Conservation (phyloP, 2,888 invertebrate species). For the Limenitis camilla region DNA sequence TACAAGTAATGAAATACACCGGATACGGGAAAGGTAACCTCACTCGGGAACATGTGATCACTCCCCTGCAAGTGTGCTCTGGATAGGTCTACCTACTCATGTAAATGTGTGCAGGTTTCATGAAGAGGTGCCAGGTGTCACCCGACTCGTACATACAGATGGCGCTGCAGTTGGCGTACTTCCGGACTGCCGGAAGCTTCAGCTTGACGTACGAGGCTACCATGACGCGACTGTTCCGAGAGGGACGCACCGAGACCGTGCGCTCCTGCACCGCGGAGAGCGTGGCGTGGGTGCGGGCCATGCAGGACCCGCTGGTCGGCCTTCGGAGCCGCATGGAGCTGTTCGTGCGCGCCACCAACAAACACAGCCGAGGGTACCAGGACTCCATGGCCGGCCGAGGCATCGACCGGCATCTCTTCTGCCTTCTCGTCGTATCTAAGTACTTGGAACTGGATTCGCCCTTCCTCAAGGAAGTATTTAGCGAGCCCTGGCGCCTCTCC, state of each 20-base stretch:
- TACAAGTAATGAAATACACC: constrained; percentile 89
- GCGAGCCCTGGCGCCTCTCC: constrained; percentile 98
- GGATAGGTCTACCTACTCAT: too few species aligned
- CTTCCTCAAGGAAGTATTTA: constrained; percentile 95
- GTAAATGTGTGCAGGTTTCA: too few species aligned
- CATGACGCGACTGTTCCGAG: constrained; percentile 97
- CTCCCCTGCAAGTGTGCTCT: too few species aligned
- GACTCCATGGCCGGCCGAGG: constrained; percentile 99
- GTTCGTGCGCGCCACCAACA: constrained; percentile 81
- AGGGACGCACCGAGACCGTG: constrained; percentile 98
- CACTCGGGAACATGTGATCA: too few species aligned
- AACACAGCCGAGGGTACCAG: constrained; percentile 93
- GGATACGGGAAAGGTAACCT: constrained; percentile 96
- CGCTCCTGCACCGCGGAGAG: constrained; percentile 97
- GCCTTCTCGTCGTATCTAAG: constrained; percentile 97
- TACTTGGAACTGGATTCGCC: constrained; percentile 97
- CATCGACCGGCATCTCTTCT: constrained; percentile 98
- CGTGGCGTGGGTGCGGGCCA: constrained; percentile 91
- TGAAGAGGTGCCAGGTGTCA: constrained; percentile 93
- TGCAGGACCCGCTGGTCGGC: constrained; percentile 81
- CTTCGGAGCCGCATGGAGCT: constrained; percentile 79
- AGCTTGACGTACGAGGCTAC: constrained; percentile 98
- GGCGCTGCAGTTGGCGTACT: constrained; percentile 97
- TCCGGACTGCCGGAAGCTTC: constrained; percentile 91
- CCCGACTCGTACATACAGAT: constrained; percentile 98